phyloP scores from a whole-genome alignment of 2,888 invertebrate genomes.

The Exephanes ischioxanthus region DNA sequence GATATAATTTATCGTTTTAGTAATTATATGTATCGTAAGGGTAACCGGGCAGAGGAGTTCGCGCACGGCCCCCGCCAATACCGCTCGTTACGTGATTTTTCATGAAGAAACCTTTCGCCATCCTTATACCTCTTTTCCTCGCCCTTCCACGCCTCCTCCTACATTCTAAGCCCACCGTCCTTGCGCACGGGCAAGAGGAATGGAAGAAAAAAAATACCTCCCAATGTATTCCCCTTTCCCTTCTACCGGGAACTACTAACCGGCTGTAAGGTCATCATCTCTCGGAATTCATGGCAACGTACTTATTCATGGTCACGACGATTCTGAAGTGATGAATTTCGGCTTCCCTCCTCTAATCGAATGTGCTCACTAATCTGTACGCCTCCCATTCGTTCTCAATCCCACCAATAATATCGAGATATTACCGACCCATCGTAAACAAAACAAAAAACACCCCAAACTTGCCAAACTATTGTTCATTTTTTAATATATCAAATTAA shows the following conservation, averaged over 20 bases:
- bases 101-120: constrained; percentile 47
- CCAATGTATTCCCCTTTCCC: constrained; percentile 65
- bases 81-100: constrained; percentile 54
- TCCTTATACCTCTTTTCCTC: constrained; percentile 51
- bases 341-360: constrained; percentile 19
- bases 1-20: constrained; percentile 8
- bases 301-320: constrained; percentile 57
- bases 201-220: constrained; percentile 35
- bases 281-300: constrained; percentile 57
- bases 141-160: constrained; percentile 33
- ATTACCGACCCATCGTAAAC: background rate
- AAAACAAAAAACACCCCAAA: background rate
- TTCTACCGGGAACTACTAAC: constrained; percentile 65
- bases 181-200: constrained; percentile 54
- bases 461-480: background rate
- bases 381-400: background rate
- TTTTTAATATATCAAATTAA: background rate
- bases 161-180: constrained; percentile 53
- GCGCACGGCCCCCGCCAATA: constrained; percentile 15
- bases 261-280: constrained; percentile 61
- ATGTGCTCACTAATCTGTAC: constrained; percentile 26
- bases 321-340: constrained; percentile 25
- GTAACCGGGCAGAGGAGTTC: constrained; percentile 20
- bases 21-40: constrained; percentile 34
- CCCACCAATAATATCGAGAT: background rate